Evolutionary conservation across 2,888 invertebrate species (phyloP).

Genomic region (Stenchaetothrips biformis): DNA sequence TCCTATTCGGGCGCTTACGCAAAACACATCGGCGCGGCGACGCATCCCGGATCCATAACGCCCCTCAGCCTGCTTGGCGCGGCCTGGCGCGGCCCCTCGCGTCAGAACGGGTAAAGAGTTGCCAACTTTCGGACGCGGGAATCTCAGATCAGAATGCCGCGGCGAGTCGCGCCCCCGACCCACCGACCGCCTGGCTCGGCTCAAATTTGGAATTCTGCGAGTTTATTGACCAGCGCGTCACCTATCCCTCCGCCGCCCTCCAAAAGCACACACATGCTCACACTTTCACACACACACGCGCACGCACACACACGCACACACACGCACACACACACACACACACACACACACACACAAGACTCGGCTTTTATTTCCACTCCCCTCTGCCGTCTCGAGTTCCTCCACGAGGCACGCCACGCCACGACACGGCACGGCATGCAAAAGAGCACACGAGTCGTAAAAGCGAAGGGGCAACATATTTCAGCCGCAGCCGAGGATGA

Average conservation of each 20-base stretch:
- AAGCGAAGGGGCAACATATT: not conserved
- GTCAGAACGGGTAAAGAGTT: not conserved
- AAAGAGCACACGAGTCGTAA: conserved; percentile 17
- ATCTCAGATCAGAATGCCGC: no score
- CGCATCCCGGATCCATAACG: no score
- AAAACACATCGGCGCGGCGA: no score
- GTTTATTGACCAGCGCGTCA: not conserved
- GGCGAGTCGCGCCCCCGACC: no score
- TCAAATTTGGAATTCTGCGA: not conserved
- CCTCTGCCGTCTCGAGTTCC: not conserved
- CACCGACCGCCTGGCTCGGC: not conserved
- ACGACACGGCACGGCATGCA: not conserved
- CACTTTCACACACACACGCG: not conserved
- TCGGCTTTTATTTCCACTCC: not conserved
- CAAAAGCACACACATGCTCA: not conserved
- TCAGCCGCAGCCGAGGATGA: not conserved
- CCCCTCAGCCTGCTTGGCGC: not conserved
- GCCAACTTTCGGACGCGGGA: not conserved
- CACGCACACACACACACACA: no score
- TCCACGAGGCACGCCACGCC: not conserved
- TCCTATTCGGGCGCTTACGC: no score
- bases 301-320: no score
- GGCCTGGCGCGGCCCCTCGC: not conserved
- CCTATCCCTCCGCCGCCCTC: not conserved
- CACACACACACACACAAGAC: no score